Evolutionary conservation across 1,140 invertebrate genomes (phyloP).

Genomic region (Nasonia longicornis): DNA sequence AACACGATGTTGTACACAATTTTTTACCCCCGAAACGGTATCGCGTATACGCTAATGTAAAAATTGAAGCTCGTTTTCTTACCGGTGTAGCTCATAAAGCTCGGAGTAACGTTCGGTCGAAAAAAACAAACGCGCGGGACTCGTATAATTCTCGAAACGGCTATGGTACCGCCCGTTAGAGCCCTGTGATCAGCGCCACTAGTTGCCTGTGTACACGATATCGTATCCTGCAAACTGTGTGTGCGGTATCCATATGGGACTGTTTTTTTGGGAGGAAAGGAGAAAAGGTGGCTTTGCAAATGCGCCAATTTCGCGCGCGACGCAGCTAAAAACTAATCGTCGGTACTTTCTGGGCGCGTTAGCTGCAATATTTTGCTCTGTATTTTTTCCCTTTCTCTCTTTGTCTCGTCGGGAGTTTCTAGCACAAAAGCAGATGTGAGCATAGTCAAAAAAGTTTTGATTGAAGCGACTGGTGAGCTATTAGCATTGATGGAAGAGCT

Average conservation of each 20-base stretch:
- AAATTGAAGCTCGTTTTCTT: neutral
- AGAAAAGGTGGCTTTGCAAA: neutral
- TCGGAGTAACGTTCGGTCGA: neutral
- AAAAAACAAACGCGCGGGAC: neutral
- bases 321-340: neutral
- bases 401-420: neutral
- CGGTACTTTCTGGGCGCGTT: neutral
- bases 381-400: neutral
- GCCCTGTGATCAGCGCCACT: conserved; percentile 53
- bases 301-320: too few species aligned
- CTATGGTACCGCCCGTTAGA: neutral
- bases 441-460: neutral
- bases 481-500: neutral
- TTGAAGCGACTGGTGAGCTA: neutral
- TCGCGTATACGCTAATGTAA: neutral
- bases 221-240: conserved; percentile 39
- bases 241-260: neutral
- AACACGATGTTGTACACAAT: neutral
- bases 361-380: neutral
- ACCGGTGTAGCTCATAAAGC: neutral
- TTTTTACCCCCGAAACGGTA: neutral
- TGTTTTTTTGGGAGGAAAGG: neutral
- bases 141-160: neutral
- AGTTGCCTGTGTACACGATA: conserved; percentile 52
- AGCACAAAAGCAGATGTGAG: neutral